Evolutionary conservation across 2,113 vertebrate genomes (phyloP), one percentile per base, ranked within the genome.

Genomic region (Hypocryptadius cinnamomeus): DNA sequence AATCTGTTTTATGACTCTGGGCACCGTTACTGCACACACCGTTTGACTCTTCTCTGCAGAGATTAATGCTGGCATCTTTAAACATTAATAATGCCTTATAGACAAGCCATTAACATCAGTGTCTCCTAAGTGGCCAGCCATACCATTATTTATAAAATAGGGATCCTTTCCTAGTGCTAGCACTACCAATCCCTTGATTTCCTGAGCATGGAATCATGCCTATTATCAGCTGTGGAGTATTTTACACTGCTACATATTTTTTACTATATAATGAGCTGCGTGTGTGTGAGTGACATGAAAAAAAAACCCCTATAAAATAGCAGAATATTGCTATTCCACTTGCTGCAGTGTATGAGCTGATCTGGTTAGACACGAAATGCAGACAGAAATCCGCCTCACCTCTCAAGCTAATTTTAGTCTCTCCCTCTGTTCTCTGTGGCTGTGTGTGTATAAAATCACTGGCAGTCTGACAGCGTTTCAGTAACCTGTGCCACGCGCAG

Each of bases 381-480:
- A 96, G 95, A 92, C 89, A 95, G 95, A 96, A 93, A 97, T 88
- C 90, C 2, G 60, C 96, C 95, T 96, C 88, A 93, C 91, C 93
- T 96, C 95, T 83, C 92, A 64, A 92, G 93, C 92, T 96, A 95
- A 96, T 96, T 96, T 96, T 95, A 96, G 95, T 92, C 79, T 91
- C 94, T 96, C 80, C 96, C 95, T 96, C 90, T 88, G 80, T 87
- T 91, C 90, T 89, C 81, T 10, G 69, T 74, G 66, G 86, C 92
- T 90, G 79, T 77, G 87, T 89, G 64, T 88, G 51, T 79, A 80
- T 89, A 74, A 94, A 94, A 96, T 93, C 94, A 79, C 83, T 94
- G 19, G 27, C 90, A 91, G 85, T 60, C 93, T 96, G 94, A 94
- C 84, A 92, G 90, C 48, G 33, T 81, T 93, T 80, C 79, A 61